phyloP scores from a whole-genome alignment of 2,888 invertebrate genomes.

The Eupithecia abbreviata region DNA sequence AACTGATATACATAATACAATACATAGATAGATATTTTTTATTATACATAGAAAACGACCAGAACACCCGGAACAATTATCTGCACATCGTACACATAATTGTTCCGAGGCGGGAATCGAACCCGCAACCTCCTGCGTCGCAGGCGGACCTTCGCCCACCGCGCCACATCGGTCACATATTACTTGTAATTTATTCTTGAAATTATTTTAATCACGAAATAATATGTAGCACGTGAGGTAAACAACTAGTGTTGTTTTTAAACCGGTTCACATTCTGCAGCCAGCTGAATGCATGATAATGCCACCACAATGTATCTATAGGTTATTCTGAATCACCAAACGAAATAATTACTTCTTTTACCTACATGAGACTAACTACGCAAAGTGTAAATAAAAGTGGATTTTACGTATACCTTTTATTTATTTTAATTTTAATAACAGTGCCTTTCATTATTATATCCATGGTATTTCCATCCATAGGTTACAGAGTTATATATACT shows the following conservation, averaged over 20 bases:
- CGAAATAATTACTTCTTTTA: slow-evolving; percentile 6
- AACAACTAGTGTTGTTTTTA: background rate
- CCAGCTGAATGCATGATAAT: slow-evolving; percentile 18
- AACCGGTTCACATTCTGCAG: slow-evolving; percentile 1
- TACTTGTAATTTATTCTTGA: background rate
- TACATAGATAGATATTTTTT: too few species aligned
- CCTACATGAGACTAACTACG: background rate
- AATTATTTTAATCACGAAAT: slow-evolving; percentile 12
- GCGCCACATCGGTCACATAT: too few species aligned
- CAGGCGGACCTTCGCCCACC: too few species aligned
- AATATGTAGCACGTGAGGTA: slow-evolving; percentile 15
- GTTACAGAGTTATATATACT: background rate
- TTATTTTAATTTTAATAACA: background rate
- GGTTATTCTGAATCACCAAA: slow-evolving; percentile 16
- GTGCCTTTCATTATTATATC: background rate
- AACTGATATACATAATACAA: too few species aligned
- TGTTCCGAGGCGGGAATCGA: too few species aligned
- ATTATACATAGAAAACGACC: too few species aligned
- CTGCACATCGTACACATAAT: too few species aligned
- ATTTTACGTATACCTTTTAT: background rate
- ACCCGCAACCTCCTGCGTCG: too few species aligned
- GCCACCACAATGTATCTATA: slow-evolving; percentile 18
- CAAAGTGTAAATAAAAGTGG: background rate
- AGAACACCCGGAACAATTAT: too few species aligned
- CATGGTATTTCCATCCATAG: background rate